Conservation (phyloP, 2,113 vertebrate genomes). For the Lutjanus erythropterus region DNA sequence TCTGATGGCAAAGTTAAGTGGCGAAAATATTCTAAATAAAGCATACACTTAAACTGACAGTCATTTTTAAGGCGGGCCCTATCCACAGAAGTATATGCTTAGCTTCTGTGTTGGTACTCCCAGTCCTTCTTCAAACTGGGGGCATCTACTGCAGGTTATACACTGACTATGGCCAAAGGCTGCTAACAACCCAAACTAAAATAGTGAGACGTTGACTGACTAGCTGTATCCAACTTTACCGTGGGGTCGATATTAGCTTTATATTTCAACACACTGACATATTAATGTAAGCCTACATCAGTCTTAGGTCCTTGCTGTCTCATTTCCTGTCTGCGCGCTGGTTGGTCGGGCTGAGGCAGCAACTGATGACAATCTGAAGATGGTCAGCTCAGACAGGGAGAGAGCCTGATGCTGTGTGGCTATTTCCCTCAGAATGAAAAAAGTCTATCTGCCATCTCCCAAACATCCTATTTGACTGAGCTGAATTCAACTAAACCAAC, state of each 20-base stretch:
- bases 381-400: not conserved
- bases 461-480: not conserved
- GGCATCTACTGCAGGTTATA: too few relatives aligned
- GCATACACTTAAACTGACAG: too few relatives aligned
- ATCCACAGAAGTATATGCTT: too few relatives aligned
- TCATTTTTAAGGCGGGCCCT: too few relatives aligned
- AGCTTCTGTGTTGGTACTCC: too few relatives aligned
- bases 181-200: not conserved
- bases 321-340: constrained; percentile 1
- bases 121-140: too few relatives aligned
- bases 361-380: constrained; percentile 12
- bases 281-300: not conserved
- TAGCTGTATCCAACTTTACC: not conserved
- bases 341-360: not conserved
- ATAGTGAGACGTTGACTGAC: not conserved
- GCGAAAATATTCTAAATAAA: too few relatives aligned
- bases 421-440: too few relatives aligned
- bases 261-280: not conserved
- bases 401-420: not conserved
- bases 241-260: not conserved
- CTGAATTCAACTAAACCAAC: not conserved
- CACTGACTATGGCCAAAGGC: too few relatives aligned
- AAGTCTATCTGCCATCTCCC: not conserved
- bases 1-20: too few relatives aligned
- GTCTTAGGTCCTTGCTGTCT: not conserved